A percentile compares a stretch with the other conserved stretches of the same genome.
Conservation (phyloP, 23 tunicate species). For the Trididemnum clinides region DNA sequence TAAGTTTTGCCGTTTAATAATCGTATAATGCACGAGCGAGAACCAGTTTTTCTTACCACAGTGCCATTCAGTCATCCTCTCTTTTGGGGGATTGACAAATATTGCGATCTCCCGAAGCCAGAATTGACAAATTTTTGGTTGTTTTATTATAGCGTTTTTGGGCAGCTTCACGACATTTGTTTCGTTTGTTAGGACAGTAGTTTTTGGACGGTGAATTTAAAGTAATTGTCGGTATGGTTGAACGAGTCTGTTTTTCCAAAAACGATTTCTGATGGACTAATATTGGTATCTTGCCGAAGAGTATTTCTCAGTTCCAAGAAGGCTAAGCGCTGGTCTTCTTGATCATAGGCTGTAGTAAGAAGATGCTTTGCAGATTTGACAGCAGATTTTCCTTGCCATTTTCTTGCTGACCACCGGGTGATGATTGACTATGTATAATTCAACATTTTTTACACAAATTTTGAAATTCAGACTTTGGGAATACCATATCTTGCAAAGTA, state of each 20-base stretch:
- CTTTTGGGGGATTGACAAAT: conserved; percentile 2
- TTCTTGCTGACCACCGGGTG: conserved; percentile 22
- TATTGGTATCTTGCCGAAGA: conserved; percentile 4
- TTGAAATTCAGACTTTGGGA: conserved; percentile 24
- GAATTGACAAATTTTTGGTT: neutral
- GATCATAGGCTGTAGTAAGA: neutral
- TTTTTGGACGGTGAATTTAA: neutral
- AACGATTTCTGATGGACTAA: conserved; percentile 3
- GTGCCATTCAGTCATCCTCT: conserved; percentile 9
- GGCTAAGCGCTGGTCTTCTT: conserved; percentile 8
- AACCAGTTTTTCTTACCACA: neutral
- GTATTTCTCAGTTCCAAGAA: conserved; percentile 28
- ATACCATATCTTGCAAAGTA: conserved; percentile 36
- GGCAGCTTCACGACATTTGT: neutral
- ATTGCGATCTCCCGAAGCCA: neutral
- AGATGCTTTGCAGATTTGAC: neutral
- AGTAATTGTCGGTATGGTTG: neutral
- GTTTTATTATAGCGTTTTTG: neutral
- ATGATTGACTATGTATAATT: conserved; percentile 4
- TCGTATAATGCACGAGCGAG: conserved; percentile 7
- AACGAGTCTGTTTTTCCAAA: conserved; percentile 6
- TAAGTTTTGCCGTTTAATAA: no score
- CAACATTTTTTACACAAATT: neutral
- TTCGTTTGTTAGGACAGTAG: neutral
- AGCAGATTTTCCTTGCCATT: conserved; percentile 21